These are phyloP conservation scores for Salmo trutta DNA, from an alignment of 2,797 vertebrate species.

Conservation along the genomic window DNA sequence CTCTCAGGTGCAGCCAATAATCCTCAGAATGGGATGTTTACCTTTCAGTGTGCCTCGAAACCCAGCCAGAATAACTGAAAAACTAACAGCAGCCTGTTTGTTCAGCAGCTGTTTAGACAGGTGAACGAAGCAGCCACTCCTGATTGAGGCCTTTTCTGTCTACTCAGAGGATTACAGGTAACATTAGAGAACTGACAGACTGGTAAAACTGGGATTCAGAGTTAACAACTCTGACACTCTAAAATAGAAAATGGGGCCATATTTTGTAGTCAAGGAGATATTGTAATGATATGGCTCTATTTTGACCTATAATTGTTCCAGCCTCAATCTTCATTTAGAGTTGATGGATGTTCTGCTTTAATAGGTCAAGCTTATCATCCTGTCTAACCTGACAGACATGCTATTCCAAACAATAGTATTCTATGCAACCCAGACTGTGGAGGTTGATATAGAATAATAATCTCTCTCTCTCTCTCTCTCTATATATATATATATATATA, in stretches of 20 bases:
- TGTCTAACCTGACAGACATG: not conserved
- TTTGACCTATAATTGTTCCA: not conserved
- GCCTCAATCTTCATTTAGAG: not conserved
- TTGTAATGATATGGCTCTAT: not conserved
- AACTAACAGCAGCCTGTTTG: slow-evolving; percentile 48
- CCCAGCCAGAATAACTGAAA: slow-evolving; percentile 13
- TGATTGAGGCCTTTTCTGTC: slow-evolving; percentile 38
- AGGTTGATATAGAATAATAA: slow-evolving; percentile 33
- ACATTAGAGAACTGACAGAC: slow-evolving; percentile 31
- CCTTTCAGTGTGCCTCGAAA: slow-evolving; percentile 39
- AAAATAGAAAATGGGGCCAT: slow-evolving; percentile 22
- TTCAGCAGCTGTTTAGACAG: slow-evolving; percentile 65
- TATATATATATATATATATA: too few relatives aligned
- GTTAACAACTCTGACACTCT: slow-evolving; percentile 24
- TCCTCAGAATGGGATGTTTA: slow-evolving; percentile 49
- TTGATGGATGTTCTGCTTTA: not conserved
- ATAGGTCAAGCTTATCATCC: not conserved
- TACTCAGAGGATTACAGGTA: slow-evolving; percentile 39
- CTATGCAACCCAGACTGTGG: not conserved
- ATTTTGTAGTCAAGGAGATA: not conserved
- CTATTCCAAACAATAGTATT: slow-evolving; percentile 9
- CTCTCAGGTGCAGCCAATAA: slow-evolving; percentile 46
- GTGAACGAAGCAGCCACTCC: slow-evolving; percentile 49
- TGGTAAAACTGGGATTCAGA: slow-evolving; percentile 35
- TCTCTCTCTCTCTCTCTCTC: not conserved